These are phyloP conservation scores for Drosophila murphyi DNA, from an alignment of 1,140 invertebrate species.

Conservation along the genomic window DNA sequence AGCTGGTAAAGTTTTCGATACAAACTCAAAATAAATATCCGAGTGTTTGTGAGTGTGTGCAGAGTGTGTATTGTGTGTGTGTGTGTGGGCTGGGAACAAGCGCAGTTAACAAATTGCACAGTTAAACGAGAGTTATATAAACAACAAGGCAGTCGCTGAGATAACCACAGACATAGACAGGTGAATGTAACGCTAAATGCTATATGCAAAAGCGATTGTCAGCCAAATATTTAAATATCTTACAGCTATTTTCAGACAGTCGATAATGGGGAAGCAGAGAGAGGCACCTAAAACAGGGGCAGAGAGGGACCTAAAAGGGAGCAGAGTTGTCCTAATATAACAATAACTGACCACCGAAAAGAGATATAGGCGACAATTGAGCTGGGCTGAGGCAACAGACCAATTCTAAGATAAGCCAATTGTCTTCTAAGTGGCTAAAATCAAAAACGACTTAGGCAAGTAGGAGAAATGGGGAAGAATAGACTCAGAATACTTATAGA, in stretches of 20 bases:
- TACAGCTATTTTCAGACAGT: not conserved
- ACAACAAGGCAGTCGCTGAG: conserved; percentile 23
- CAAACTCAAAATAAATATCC: conserved; percentile 17
- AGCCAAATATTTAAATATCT: not conserved
- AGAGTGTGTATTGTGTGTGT: conserved; percentile 2
- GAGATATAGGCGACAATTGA: too few relatives aligned
- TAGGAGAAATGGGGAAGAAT: too few relatives aligned
- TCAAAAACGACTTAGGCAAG: too few relatives aligned
- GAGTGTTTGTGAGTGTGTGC: not conserved
- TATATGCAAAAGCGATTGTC: conserved; percentile 8
- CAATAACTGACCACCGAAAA: too few relatives aligned
- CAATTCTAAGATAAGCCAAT: too few relatives aligned
- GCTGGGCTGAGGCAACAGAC: too few relatives aligned
- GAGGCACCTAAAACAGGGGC: too few relatives aligned
- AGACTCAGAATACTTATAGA: too few relatives aligned
- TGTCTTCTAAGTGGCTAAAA: too few relatives aligned
- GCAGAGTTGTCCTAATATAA: too few relatives aligned
- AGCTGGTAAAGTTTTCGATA: conserved; percentile 37
- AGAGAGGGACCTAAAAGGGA: too few relatives aligned
- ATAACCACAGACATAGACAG: conserved; percentile 14
- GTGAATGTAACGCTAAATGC: conserved; percentile 21
- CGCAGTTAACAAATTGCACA: conserved; percentile 59
- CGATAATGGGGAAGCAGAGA: not conserved
- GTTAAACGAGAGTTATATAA: conserved; percentile 58
- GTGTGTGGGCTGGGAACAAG: conserved; percentile 42